A percentile compares a stretch with the other conserved stretches of the same genome.
These are phyloP conservation scores for Oostethus manadensis DNA, from an alignment of 2,113 vertebrate species.

Conservation along the genomic window DNA sequence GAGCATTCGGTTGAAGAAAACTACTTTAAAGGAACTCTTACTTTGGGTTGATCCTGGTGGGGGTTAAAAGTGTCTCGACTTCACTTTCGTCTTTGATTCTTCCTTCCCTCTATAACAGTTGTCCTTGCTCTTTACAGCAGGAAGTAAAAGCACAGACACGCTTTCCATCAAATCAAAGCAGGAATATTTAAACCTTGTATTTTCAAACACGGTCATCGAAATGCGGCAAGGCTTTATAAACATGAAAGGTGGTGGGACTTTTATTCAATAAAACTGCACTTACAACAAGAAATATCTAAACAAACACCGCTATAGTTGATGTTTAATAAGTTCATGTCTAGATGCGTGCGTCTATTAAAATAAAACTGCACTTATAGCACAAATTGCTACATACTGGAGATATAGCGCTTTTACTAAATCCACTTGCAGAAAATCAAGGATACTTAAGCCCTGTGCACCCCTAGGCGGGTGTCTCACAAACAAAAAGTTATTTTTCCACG, in stretches of 20 bases:
- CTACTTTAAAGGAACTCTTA: too few relatives aligned
- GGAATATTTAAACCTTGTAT: constrained; percentile 10
- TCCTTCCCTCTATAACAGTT: constrained; percentile 20
- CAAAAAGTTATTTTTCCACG: too few relatives aligned
- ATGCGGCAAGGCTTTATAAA: constrained; percentile 1
- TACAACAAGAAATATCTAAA: background rate
- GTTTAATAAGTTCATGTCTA: background rate
- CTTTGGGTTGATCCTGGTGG: constrained; percentile 34
- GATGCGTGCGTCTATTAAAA: too few relatives aligned
- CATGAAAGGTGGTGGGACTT: background rate
- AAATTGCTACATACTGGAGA: too few relatives aligned
- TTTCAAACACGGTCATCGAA: background rate
- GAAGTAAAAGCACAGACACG: constrained; percentile 22
- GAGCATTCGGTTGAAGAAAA: too few relatives aligned
- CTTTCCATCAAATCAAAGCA: too few relatives aligned
- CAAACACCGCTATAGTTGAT: background rate
- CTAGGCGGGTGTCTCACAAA: too few relatives aligned
- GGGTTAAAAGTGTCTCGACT: constrained; percentile 21
- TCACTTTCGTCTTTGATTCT: constrained; percentile 19
- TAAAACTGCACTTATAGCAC: too few relatives aligned
- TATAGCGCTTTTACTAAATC: too few relatives aligned
- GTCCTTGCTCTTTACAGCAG: constrained; percentile 39
- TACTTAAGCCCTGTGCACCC: too few relatives aligned
- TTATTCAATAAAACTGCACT: background rate
- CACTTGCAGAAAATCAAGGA: too few relatives aligned